Evolutionary conservation across 2,113 vertebrate species (phyloP), one percentile per base, ranked within the genome.

Genomic region (Gavia stellata): DNA sequence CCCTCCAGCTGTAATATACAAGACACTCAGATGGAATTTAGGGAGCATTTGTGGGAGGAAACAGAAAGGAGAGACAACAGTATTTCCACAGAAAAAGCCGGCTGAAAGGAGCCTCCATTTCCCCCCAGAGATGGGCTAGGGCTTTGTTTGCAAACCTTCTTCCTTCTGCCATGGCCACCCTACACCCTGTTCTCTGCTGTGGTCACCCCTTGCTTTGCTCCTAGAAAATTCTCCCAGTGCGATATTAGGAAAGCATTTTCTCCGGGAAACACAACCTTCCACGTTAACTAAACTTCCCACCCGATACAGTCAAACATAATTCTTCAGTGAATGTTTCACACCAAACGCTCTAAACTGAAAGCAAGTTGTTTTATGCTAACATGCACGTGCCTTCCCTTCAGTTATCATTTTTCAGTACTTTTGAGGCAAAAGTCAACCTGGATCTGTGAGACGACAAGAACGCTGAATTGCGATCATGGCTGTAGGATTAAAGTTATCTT

Each of bases 1-100:
- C 24, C 99, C 98, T 93, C 99, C 98, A 1, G 98, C 99, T 99
- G 94, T 7, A 70, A 97, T 21, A 84, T 5, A 92, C 8, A 66
- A 50, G 26, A 65, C 14, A 89, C 15, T 19, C 5, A 10, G 33
- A 26, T 72, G 20, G 81, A 38, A 26, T 52, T 26, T 11, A 34
- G 44, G 44, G 49, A 88, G 42, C 20, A 12, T 23, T 38, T 58
- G 44, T 14, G 31, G 33, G 45, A 82, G 33, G 59, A 29, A 82
- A 44, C 17, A 44, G 42, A 44, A 63, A 72, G 12, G 47, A 31
- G 42, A 47, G 29, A 25, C 17, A 34, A 42, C 21, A n/a, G 50
- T 8, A 67, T 36, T 59, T 19, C 18, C 62, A 47, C 14, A 33
- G 36, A 17, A 5, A 29, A 67, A 73, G 23, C n/a, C 47, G 8